These are phyloP conservation scores for Adela reaumurella DNA, from an alignment of 2,888 invertebrate species.

Conservation along the genomic window DNA sequence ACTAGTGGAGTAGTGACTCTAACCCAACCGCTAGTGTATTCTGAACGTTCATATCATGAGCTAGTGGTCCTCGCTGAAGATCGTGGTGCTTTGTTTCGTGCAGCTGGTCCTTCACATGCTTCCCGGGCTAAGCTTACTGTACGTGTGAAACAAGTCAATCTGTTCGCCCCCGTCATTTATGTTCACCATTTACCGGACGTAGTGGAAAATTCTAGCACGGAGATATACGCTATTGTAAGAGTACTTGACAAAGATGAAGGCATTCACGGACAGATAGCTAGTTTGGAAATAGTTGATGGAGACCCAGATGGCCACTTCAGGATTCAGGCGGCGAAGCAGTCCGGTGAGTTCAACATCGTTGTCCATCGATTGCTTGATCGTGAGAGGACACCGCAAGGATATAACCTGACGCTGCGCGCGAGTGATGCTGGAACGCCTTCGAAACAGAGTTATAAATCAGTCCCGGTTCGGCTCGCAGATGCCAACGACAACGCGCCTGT, in stretches of 20 bases:
- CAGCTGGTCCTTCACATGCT: constrained; percentile 47
- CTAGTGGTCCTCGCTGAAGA: constrained; percentile 83
- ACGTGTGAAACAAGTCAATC: constrained; percentile 77
- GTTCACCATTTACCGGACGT: constrained; percentile 77
- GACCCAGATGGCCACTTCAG: constrained; percentile 88
- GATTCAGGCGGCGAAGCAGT: constrained; percentile 60
- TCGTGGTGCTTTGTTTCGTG: constrained; percentile 64
- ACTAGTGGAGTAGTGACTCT: constrained; percentile 85
- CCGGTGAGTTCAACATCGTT: constrained; percentile 75
- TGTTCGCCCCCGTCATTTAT: constrained; percentile 80
- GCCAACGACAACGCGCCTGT: constrained; percentile 84
- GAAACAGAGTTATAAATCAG: constrained; percentile 71
- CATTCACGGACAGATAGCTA: constrained; percentile 77
- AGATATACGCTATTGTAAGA: constrained; percentile 85
- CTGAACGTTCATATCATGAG: constrained; percentile 67
- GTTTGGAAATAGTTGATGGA: constrained; percentile 81
- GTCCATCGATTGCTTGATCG: constrained; percentile 74
- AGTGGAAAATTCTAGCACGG: constrained; percentile 74
- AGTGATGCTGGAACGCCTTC: constrained; percentile 80
- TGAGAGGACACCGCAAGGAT: constrained; percentile 75
- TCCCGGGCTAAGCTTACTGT: constrained; percentile 77
- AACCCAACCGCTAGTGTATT: constrained; percentile 71
- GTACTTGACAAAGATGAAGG: constrained; percentile 82
- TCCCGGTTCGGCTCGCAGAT: constrained; percentile 78
- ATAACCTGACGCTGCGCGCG: constrained; percentile 83